Percentiles rank a stretch among this genome's conserved stretches.
Conservation (phyloP, 2,113 vertebrate species). For the Petromus typicus region DNA sequence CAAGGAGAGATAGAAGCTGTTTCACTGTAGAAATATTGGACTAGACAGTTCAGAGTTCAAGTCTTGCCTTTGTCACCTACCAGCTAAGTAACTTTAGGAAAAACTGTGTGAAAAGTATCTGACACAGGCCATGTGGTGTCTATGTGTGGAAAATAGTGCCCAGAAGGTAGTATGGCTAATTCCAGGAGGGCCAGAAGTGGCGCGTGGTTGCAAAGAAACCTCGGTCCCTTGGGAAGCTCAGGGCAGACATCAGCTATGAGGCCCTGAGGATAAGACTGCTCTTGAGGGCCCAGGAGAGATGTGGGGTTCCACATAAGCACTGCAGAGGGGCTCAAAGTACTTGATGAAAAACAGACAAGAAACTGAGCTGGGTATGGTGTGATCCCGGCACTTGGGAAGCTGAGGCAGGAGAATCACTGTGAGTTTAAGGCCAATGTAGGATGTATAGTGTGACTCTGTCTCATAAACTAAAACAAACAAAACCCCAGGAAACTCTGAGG, state of each 20-base stretch:
- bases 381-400: no score
- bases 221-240: background rate
- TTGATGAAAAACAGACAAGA: background rate
- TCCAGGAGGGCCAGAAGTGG: background rate
- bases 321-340: background rate
- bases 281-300: background rate
- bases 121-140: background rate
- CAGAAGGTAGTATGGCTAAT: no score
- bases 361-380: no score
- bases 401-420: no score
- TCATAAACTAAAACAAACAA: no score
- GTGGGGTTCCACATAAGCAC: background rate
- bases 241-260: background rate
- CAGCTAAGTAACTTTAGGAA: background rate
- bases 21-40: background rate
- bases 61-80: no score
- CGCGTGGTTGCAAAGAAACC: background rate
- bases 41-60: background rate
- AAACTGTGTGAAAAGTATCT: background rate
- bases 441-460: no score
- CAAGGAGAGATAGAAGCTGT: background rate
- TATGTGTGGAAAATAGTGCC: background rate
- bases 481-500: background rate
- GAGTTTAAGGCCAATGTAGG: no score
- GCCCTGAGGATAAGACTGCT: background rate